Conservation (phyloP, 2,888 invertebrate species). For the Bedellia somnulentella region DNA sequence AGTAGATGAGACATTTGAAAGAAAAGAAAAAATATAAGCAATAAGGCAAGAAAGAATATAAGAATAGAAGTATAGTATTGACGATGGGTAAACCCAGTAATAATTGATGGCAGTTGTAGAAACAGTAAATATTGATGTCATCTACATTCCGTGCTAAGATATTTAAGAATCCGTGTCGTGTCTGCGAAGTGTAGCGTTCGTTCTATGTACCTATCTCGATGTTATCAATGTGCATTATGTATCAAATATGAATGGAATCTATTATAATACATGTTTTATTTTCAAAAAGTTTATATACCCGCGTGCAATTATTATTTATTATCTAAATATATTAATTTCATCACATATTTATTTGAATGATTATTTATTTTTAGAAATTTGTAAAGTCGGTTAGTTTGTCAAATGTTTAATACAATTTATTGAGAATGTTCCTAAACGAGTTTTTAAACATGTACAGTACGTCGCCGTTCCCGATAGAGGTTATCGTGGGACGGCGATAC, state of each 20-base stretch:
- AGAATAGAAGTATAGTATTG: too few species aligned
- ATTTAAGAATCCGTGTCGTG: neutral
- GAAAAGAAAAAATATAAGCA: too few species aligned
- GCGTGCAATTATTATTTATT: conserved; percentile 56
- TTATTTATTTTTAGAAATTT: conserved; percentile 54
- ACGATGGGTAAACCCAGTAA: too few species aligned
- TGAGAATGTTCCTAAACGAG: conserved; percentile 46
- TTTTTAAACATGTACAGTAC: conserved; percentile 21
- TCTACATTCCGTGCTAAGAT: conserved; percentile 1
- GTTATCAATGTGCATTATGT: too few species aligned
- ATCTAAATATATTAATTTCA: too few species aligned
- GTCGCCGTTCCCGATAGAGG: conserved; percentile 28
- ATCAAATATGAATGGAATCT: neutral
- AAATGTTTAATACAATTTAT: conserved; percentile 21
- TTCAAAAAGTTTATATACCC: conserved; percentile 38
- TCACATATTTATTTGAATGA: conserved; percentile 38
- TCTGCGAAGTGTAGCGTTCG: neutral
- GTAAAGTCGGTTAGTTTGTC: conserved; percentile 32
- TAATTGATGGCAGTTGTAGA: too few species aligned
- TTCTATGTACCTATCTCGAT: too few species aligned
- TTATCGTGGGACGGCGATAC: conserved; percentile 45
- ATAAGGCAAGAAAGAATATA: too few species aligned
- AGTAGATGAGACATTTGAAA: too few species aligned
- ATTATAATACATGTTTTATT: conserved; percentile 20
- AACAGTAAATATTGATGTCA: too few species aligned